Evolutionary conservation across 2,797 vertebrate species (phyloP).

Genomic region (Pantherophis vulpinus): DNA sequence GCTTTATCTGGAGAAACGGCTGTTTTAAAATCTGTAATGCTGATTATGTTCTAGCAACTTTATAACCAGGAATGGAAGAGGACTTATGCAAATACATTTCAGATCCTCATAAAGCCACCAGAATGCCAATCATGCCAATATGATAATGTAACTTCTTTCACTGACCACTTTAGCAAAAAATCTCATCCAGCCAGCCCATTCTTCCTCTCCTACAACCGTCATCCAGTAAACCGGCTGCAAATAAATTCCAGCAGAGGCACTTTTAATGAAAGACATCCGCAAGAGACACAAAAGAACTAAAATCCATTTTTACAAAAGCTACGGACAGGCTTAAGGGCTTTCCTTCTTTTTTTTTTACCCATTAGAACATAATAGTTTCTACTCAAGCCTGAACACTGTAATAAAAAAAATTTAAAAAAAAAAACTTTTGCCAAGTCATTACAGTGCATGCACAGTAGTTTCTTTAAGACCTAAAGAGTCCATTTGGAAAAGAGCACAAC

Average conservation of each 20-base stretch:
- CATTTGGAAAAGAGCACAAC: constrained; percentile 41
- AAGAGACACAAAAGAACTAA: constrained; percentile 33
- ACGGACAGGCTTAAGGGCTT: constrained; percentile 34
- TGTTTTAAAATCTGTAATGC: background rate
- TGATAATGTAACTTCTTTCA: constrained; percentile 7
- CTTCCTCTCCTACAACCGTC: background rate
- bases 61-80: background rate
- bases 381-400: constrained; percentile 35
- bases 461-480: constrained; percentile 45
- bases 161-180: background rate
- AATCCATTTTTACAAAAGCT: constrained; percentile 51
- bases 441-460: constrained; percentile 30
- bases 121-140: background rate
- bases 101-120: background rate
- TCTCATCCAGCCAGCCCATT: background rate
- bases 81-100: background rate
- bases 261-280: constrained; percentile 23
- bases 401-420: constrained; percentile 7
- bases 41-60: background rate
- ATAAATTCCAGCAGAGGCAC: constrained; percentile 25
- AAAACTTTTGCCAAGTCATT: constrained; percentile 39
- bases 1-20: background rate
- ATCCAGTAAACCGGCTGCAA: background rate
- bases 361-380: constrained; percentile 37
- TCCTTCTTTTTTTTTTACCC: constrained; percentile 27